Evolutionary conservation across 1,140 invertebrate genomes (phyloP).

Genomic region (Drosophila fuyamai): DNA sequence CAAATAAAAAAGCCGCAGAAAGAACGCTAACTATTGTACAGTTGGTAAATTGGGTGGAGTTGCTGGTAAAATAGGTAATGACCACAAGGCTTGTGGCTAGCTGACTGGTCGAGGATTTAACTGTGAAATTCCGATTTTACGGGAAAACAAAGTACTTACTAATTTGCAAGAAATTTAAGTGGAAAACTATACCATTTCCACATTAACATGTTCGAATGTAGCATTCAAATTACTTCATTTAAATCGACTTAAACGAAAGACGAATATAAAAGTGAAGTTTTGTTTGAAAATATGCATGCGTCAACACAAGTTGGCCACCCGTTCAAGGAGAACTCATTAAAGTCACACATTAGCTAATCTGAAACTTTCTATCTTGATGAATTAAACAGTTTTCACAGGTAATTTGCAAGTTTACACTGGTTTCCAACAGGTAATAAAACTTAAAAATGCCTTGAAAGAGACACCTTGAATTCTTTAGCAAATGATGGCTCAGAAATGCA

Average conservation of each 20-base stretch:
- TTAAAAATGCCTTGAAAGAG: neutral
- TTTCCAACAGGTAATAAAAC: neutral
- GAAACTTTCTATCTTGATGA: slow-evolving; percentile 9
- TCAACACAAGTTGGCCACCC: too few species aligned
- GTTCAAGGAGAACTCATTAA: slow-evolving; percentile 2
- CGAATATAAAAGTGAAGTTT: too few species aligned
- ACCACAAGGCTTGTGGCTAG: slow-evolving; percentile 2
- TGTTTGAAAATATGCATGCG: too few species aligned
- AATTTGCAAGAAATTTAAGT: too few species aligned
- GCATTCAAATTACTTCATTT: too few species aligned
- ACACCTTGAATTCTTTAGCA: slow-evolving; percentile 10
- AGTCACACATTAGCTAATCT: slow-evolving; percentile 1
- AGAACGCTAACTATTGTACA: slow-evolving; percentile 29
- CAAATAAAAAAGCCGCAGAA: slow-evolving; percentile 44
- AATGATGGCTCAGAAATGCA: slow-evolving; percentile 6
- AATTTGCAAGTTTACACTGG: neutral
- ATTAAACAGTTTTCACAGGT: neutral
- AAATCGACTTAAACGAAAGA: too few species aligned
- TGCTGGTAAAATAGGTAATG: slow-evolving; percentile 18
- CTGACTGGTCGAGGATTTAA: slow-evolving; percentile 3
- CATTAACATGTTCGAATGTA: too few species aligned
- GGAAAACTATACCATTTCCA: too few species aligned
- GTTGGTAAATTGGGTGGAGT: slow-evolving; percentile 14
- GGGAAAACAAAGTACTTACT: too few species aligned
- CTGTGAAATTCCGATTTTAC: neutral